Percentiles rank a stretch among this genome's conserved stretches.
These are phyloP conservation scores for Sebastes goodei DNA, from an alignment of 2,797 vertebrate genomes.

Conservation along the genomic window DNA sequence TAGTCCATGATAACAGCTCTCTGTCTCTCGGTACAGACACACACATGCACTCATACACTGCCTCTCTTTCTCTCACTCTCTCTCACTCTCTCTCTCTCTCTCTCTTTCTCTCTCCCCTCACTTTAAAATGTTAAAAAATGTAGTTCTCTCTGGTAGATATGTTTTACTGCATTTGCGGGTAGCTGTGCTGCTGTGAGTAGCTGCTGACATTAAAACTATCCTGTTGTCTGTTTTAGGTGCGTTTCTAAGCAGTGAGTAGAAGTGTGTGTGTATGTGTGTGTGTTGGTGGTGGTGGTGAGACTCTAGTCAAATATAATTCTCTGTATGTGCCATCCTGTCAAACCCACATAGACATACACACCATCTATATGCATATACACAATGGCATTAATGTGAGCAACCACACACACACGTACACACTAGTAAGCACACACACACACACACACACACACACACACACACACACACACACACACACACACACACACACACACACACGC, in stretches of 20 bases:
- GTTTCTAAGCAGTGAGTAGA: conserved; percentile 41
- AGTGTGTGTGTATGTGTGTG: not conserved
- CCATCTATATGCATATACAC: conserved; percentile 50
- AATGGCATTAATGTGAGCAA: conserved; percentile 29
- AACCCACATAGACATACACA: conserved; percentile 26
- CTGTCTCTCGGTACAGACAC: not conserved
- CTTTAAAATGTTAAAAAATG: conserved; percentile 46
- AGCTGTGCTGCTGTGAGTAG: conserved; percentile 61
- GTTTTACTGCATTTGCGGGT: conserved; percentile 62
- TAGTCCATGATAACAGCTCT: conserved; percentile 17
- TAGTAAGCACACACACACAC: not conserved
- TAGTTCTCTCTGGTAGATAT: conserved; percentile 61
- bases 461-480: not conserved
- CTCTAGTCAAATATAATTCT: conserved; percentile 33
- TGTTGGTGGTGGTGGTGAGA: not conserved
- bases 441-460: not conserved
- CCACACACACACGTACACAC: not conserved
- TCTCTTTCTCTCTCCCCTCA: not conserved
- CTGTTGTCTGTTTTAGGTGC: conserved; percentile 48
- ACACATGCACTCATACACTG: conserved; percentile 6
- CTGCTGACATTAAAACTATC: conserved; percentile 49
- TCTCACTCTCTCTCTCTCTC: not conserved
- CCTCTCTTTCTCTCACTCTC: not conserved
- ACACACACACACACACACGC: not conserved
- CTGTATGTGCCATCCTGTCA: conserved; percentile 29